Evolutionary conservation across 2,888 invertebrate species (phyloP).

Genomic region (Luffia ferchaultella): DNA sequence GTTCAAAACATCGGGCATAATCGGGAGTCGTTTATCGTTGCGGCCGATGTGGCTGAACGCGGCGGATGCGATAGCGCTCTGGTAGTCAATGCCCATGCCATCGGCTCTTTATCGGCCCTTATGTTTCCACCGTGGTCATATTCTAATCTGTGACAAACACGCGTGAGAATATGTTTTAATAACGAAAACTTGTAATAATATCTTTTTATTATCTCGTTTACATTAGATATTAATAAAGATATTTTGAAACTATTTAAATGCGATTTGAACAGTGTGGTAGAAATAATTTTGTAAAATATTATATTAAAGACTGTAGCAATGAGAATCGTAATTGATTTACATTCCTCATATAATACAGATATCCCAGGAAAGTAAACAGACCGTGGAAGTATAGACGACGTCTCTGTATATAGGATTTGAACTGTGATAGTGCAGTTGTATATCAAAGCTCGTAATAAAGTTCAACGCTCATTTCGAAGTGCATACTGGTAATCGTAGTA

Average conservation of each 20-base stretch:
- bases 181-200: no score
- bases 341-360: no score
- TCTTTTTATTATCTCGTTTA: no score
- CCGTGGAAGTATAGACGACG: constrained; percentile 29
- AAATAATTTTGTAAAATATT: no score
- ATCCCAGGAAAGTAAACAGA: background rate
- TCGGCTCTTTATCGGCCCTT: background rate
- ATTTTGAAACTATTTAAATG: no score
- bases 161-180: background rate
- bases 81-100: no score
- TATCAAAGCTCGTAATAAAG: constrained; percentile 37
- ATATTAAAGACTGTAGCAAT: no score
- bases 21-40: constrained; percentile 6
- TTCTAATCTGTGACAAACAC: background rate
- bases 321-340: no score
- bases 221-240: no score
- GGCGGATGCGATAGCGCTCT: constrained; percentile 56
- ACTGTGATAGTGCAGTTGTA: constrained; percentile 1
- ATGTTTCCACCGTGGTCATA: background rate
- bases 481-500: constrained; percentile 65
- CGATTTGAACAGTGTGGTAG: no score
- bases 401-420: constrained; percentile 36
- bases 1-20: background rate
- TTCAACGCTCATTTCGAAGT: constrained; percentile 57
- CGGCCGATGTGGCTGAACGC: constrained; percentile 10